A percentile compares a stretch with the other conserved stretches of the same genome.
Conservation (phyloP, 2,113 vertebrate genomes). For the Myotis davidii region DNA sequence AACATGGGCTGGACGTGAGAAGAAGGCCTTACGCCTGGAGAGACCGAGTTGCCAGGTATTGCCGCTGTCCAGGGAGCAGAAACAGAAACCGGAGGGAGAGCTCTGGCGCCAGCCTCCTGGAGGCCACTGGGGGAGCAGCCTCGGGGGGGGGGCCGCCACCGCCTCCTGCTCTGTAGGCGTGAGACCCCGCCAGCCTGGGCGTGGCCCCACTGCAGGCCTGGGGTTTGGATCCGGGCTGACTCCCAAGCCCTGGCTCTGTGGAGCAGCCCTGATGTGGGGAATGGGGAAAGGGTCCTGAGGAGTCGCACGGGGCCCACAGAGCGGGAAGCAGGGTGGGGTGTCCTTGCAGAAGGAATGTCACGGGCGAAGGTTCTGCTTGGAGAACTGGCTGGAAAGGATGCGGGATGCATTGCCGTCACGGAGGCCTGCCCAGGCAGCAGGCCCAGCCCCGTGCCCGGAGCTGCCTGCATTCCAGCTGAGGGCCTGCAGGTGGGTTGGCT, state of each 20-base stretch:
- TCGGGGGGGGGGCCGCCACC: not conserved
- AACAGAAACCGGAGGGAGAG: not conserved
- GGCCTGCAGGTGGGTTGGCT: too few relatives aligned
- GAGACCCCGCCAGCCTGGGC: not conserved
- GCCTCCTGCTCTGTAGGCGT: not conserved
- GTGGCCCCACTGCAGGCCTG: not conserved
- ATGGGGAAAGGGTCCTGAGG: not conserved
- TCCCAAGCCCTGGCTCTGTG: not conserved
- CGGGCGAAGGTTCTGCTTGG: not conserved
- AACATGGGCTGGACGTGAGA: not conserved
- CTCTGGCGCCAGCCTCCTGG: not conserved
- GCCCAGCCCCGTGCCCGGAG: not conserved
- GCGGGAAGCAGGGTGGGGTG: not conserved
- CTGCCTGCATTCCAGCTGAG: not conserved
- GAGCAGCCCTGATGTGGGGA: not conserved
- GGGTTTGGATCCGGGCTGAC: not conserved
- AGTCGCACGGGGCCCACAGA: not conserved
- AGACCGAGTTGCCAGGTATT: not conserved
- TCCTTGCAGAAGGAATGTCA: accelerated
- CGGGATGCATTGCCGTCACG: not conserved
- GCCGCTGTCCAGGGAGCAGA: not conserved
- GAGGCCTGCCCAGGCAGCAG: not conserved
- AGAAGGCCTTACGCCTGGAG: not conserved
- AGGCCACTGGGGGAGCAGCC: not conserved
- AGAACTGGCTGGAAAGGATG: not conserved